Evolutionary conservation across 2,888 invertebrate genomes (phyloP).

Genomic region (Bombylius major): DNA sequence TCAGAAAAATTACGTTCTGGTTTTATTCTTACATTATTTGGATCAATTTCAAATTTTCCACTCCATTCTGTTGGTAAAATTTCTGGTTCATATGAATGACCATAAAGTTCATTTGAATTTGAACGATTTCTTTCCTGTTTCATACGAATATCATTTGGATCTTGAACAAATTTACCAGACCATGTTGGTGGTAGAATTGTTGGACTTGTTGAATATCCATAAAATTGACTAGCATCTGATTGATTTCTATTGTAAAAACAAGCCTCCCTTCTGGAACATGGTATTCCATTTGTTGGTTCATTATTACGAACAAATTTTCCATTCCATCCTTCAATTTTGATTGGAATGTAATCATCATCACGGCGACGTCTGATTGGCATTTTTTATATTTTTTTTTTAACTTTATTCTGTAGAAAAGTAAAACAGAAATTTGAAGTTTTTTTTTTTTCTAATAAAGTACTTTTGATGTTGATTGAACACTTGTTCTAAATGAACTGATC

Average conservation of each 20-base stretch:
- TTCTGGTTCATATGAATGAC: conserved; percentile 26
- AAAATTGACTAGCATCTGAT: conserved; percentile 32
- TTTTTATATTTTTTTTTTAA: conserved; percentile 6
- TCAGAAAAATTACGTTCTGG: conserved; percentile 34
- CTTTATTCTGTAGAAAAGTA: too few species aligned
- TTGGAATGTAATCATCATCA: conserved; percentile 33
- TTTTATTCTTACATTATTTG: conserved; percentile 31
- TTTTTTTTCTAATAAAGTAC: too few species aligned
- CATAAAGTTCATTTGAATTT: conserved; percentile 28
- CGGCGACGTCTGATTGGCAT: conserved; percentile 25
- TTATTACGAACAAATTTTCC: conserved; percentile 27
- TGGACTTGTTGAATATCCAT: conserved; percentile 29
- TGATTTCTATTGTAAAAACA: conserved; percentile 24
- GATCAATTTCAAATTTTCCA: conserved; percentile 31
- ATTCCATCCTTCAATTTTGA: conserved; percentile 37
- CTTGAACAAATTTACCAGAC: conserved; percentile 30
- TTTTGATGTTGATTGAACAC: too few species aligned
- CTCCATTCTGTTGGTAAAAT: conserved; percentile 31
- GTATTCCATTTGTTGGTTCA: not conserved
- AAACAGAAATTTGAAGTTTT: too few species aligned
- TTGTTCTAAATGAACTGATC: too few species aligned
- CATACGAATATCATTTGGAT: conserved; percentile 20
- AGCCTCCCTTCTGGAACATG: not conserved
- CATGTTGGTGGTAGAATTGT: conserved; percentile 29
- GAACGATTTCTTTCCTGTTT: conserved; percentile 27